These are phyloP conservation scores for Helicoverpa armigera DNA, from an alignment of 1,140 invertebrate genomes.

Conservation along the genomic window DNA sequence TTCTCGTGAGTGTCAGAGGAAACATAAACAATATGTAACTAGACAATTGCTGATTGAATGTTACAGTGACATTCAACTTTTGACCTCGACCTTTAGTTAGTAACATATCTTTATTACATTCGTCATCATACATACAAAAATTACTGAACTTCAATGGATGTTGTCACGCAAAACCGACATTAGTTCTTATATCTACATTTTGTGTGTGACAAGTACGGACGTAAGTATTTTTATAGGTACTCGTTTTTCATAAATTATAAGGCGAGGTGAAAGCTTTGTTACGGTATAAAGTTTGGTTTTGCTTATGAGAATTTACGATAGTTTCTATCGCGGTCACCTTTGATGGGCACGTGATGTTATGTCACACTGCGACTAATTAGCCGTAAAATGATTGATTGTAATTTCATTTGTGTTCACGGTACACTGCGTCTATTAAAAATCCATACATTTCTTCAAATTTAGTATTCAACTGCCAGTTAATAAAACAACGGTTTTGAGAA, in stretches of 20 bases:
- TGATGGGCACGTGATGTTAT: conserved; percentile 8
- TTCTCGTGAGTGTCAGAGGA: conserved; percentile 22
- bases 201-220: neutral
- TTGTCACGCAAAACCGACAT: conserved; percentile 46
- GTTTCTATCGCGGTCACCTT: neutral
- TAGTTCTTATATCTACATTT: conserved; percentile 12
- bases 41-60: conserved; percentile 11
- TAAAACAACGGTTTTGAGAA: neutral
- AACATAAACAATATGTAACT: conserved; percentile 26
- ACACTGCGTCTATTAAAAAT: neutral
- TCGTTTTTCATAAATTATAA: neutral
- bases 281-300: neutral
- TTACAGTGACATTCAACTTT: conserved; percentile 16
- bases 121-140: conserved; percentile 23
- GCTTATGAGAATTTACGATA: conserved; percentile 2
- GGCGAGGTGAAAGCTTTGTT: neutral
- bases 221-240: conserved; percentile 4
- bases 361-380: conserved; percentile 2
- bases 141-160: conserved; percentile 27
- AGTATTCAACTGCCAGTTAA: neutral
- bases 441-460: neutral
- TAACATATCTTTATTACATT: conserved; percentile 21
- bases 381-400: conserved; percentile 5
- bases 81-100: conserved; percentile 43
- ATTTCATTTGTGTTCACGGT: neutral